Conservation (phyloP, 2,113 vertebrate species). For the Dicrurus megarhynchus region DNA sequence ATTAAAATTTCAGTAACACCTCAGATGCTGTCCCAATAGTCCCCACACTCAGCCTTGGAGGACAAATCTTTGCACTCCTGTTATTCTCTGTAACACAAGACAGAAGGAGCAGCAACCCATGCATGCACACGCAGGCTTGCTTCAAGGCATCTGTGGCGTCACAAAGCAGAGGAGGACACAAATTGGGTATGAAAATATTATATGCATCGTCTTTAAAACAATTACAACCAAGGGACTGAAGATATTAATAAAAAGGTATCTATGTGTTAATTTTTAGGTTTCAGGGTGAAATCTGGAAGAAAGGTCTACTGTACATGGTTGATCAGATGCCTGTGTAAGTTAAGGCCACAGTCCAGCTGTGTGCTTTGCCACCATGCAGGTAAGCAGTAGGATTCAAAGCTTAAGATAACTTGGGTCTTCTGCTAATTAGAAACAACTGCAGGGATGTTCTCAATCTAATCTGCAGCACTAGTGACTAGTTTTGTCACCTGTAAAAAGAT, state of each 20-base stretch:
- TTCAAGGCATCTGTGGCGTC: background rate
- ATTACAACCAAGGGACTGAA: background rate
- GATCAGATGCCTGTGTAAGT: background rate
- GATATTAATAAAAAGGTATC: background rate
- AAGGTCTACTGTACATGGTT: background rate
- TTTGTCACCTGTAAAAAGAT: background rate
- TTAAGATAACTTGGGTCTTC: background rate
- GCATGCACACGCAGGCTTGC: fast-evolving
- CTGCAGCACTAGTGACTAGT: background rate
- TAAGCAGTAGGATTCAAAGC: background rate
- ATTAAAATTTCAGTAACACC: background rate
- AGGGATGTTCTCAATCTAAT: background rate
- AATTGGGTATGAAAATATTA: background rate
- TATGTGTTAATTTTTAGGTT: background rate
- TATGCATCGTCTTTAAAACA: background rate
- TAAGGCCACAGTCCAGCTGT: background rate
- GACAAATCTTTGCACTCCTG: background rate
- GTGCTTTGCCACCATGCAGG: background rate
- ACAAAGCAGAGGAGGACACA: background rate
- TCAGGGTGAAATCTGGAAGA: background rate
- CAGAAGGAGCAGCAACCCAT: background rate
- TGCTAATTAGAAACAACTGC: background rate
- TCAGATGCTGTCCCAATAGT: background rate
- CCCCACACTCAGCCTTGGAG: background rate
- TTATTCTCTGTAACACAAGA: background rate